These are phyloP conservation scores for Dysidea cf. avara DNA, from an alignment of 37 sponge, comb jelly and placozoan genomes.

Conservation along the genomic window DNA sequence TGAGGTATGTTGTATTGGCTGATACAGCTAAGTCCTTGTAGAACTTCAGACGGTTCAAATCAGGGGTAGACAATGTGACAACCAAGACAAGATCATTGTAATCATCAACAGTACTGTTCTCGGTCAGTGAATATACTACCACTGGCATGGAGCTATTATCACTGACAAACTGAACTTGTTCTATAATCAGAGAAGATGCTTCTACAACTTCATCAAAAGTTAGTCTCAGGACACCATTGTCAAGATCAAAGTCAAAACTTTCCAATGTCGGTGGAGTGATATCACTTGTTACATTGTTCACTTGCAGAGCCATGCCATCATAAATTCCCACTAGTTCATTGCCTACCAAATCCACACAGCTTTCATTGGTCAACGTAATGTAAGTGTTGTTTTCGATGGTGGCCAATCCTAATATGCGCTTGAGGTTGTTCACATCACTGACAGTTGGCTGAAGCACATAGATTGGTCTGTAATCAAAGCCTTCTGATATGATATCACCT, in stretches of 20 bases:
- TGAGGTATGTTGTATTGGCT: slow-evolving; percentile 59
- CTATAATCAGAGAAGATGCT: slow-evolving; percentile 54
- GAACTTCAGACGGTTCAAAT: slow-evolving; percentile 72
- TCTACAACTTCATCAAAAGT: slow-evolving; percentile 75
- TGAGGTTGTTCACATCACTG: slow-evolving; percentile 65
- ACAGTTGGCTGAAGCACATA: slow-evolving; percentile 51
- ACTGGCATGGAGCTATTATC: neutral
- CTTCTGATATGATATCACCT: slow-evolving; percentile 33
- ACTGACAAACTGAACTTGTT: slow-evolving; percentile 43
- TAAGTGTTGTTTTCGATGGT: slow-evolving; percentile 47
- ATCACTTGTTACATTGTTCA: slow-evolving; percentile 41
- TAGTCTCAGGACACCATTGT: slow-evolving; percentile 52
- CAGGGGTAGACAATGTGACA: slow-evolving; percentile 52
- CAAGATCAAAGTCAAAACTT: slow-evolving; percentile 62
- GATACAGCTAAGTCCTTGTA: slow-evolving; percentile 52
- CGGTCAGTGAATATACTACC: slow-evolving; percentile 45
- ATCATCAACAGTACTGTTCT: slow-evolving; percentile 25
- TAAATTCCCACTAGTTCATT: slow-evolving; percentile 21
- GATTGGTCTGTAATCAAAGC: slow-evolving; percentile 40
- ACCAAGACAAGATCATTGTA: slow-evolving; percentile 54
- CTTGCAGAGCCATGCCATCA: slow-evolving; percentile 37
- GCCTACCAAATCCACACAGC: slow-evolving; percentile 54
- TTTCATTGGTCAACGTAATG: slow-evolving; percentile 50
- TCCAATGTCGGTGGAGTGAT: slow-evolving; percentile 39
- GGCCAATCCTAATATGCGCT: slow-evolving; percentile 71